phyloP scores from a whole-genome alignment of 2,797 vertebrate genomes.

The Cuniculus paca region DNA sequence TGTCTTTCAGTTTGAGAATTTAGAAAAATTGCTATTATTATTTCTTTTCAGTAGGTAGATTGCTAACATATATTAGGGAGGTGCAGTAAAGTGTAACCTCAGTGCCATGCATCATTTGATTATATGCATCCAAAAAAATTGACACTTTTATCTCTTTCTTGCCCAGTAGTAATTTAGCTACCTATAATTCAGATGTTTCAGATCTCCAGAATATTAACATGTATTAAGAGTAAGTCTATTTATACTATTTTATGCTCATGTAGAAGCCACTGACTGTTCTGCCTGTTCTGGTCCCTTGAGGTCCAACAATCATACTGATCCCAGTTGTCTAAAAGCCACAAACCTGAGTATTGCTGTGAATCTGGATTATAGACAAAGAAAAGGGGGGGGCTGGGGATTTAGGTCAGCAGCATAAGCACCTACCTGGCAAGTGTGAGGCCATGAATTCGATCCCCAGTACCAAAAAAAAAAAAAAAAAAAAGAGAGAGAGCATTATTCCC shows the following conservation, averaged over 20 bases:
- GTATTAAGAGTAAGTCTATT: neutral
- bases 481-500: neutral
- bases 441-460: too few species aligned
- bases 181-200: neutral
- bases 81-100: neutral
- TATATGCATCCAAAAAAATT: neutral
- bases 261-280: neutral
- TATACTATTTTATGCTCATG: neutral
- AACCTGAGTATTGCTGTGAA: neutral
- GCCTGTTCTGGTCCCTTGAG: neutral
- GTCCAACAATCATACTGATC: neutral
- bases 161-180: neutral
- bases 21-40: neutral
- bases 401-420: too few species aligned
- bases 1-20: neutral
- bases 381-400: too few species aligned
- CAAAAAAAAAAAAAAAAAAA: too few species aligned
- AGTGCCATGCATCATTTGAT: neutral
- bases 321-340: neutral
- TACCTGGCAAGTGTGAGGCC: too few species aligned
- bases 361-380: neutral
- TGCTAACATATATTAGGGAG: slow-evolving; percentile 1
- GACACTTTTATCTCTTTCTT: neutral
- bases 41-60: neutral
- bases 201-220: neutral